Base-by-base conservation (phyloP, 1,140 invertebrate species). In the Galleria mellonella region DNA sequence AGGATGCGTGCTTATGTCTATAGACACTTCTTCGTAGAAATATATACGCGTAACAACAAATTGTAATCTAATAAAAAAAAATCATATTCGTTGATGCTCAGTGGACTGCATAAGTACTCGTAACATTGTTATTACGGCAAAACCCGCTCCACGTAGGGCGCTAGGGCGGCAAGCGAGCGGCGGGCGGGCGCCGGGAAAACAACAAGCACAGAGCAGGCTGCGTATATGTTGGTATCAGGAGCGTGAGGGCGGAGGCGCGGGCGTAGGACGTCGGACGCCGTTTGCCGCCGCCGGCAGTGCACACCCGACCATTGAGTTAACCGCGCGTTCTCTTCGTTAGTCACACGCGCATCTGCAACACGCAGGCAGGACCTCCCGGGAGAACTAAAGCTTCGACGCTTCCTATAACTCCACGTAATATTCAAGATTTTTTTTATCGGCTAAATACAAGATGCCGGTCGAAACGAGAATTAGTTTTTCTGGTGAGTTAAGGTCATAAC, bases 401-500 rank as follows among this genome's bases (percentile, higher is more conserved):
- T 11, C 32, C 1, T 23, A 11, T 14, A 9, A 6, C 28, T 7
- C 15, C 13, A 42, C 29, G 27, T 15, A 37, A 13, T 5, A 17
- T 17, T 17, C 12, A 37, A 37, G 35, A 37, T 9, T 17, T 42
- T 32, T 42, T 29, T 29, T 39, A 11, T 9, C 13, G n/a, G 17
- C 17, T 12, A 4, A 40, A 40, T 10, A 32, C 29, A 75, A 67
- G 40, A 83, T 83, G 79, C 79, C 79, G 51, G 77, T 77, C 49
- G 79, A 83, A 73, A 83, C 77, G 38, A 83, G 69, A 79, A 83
- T 83, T 45, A 79, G 79, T 64, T 83, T 83, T 57, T 83, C 79
- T 51, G 79, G 79, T 83, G 48, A 82, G 79, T 79, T 33, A 14
- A 2, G 33, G 17, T 23, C 6, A 23, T 23, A 2, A 3, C 2